Base-by-base conservation (phyloP, 37 sponge, comb jelly and placozoan species). In the Diacarnus erythraeanus region DNA sequence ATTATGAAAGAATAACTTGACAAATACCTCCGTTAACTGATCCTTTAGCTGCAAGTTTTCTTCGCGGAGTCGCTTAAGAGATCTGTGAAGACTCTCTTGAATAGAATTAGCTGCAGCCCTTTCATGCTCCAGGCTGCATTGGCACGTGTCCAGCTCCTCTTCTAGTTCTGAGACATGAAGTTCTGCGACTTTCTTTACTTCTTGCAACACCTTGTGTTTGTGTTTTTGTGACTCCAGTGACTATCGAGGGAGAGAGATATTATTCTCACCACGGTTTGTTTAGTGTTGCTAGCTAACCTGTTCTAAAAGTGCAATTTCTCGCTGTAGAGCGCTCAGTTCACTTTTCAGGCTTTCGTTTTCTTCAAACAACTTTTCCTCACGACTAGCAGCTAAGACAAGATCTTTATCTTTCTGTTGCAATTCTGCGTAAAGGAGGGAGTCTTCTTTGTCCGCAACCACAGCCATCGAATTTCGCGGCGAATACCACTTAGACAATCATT, bases 321-420 rank as follows among this genome's bases (percentile, higher is more conserved):
- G 20, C 65, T 30, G 41, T 1, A 42, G 20, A n/a, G 30, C 3
- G 0, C 64, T 26, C 77, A 77, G 15, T n/a, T 77, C 43, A 2
- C 27, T 64, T 44, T 64, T 63, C 17, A 64, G 1, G 12, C 64
- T 15, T 2, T 39, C 43, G 44, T 77, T 77, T 64, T 77, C 77
- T 37, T 77, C 77, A 29, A 77, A 60, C 20, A 77, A 59, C 15
- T 25, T 26, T n/a, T 77, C 64, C 26, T 64, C 77, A 26, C 27
- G 60, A 3, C 64, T 41, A 39, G 41, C 77, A 23, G 77, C 77
- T 36, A 77, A 8, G 38, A 77, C 0, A 9, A 77, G 25, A 29
- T 77, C 77, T 34, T 64, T 37, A 20, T 64, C 65, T 40, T 60
- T 77, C 64, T 63, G 35, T n/a, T 44, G 64, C 65, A 77, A 39